Evolutionary conservation across 2,888 invertebrate species (phyloP).

Genomic region (Drosophila phalerata): DNA sequence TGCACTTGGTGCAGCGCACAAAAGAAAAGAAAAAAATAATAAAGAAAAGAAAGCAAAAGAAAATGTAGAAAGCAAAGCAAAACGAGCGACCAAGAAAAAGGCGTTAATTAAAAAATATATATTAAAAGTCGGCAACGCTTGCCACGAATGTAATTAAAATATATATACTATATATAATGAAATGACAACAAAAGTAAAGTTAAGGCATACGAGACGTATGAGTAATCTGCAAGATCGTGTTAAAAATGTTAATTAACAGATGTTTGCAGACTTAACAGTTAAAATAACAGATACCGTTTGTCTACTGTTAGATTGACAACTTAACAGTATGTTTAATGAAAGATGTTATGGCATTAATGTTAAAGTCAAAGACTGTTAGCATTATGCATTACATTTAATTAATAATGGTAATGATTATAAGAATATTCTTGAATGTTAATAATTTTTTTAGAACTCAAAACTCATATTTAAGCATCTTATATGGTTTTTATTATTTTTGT

Average conservation of each 20-base stretch:
- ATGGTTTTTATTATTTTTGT: no score
- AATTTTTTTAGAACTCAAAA: no score
- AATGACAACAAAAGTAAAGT: slow-evolving; percentile 7
- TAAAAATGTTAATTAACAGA: slow-evolving; percentile 6
- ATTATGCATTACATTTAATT: no score
- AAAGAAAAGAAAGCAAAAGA: slow-evolving; percentile 14
- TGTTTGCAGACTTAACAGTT: neutral
- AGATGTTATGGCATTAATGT: neutral
- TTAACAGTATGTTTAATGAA: neutral
- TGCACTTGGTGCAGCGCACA: slow-evolving; percentile 43
- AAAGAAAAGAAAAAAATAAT: slow-evolving; percentile 19
- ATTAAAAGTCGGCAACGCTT: slow-evolving; percentile 45
- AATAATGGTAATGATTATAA: no score
- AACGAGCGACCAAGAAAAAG: slow-evolving; percentile 64
- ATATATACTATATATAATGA: neutral
- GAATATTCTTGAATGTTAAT: no score
- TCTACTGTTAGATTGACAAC: neutral
- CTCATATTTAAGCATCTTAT: no score
- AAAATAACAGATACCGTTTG: neutral
- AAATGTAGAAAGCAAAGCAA: slow-evolving; percentile 36
- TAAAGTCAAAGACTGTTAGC: neutral
- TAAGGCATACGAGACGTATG: slow-evolving; percentile 12
- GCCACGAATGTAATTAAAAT: slow-evolving; percentile 41
- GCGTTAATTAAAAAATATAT: slow-evolving; percentile 68
- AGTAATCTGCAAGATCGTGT: slow-evolving; percentile 14